Conservation (phyloP, 1,140 invertebrate genomes). For the Procambarus clarkii region DNA sequence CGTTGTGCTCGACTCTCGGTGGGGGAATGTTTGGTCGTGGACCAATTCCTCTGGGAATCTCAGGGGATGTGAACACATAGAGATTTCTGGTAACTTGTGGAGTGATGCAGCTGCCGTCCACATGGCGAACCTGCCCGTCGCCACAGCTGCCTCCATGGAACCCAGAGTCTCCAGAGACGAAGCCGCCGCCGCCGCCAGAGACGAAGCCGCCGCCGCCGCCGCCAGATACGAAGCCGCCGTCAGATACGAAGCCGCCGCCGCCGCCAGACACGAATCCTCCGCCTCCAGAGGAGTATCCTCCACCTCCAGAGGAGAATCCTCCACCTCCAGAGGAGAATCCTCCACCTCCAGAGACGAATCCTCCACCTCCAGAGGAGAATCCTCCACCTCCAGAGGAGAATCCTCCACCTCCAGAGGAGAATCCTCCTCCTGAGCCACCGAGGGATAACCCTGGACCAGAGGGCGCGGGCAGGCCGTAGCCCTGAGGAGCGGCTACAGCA, state of each 20-base stretch:
- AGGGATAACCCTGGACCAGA: background rate
- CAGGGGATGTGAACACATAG: slow-evolving; percentile 39
- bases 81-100: slow-evolving; percentile 28
- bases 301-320: background rate
- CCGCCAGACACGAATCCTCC: too few species aligned
- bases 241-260: background rate
- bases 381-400: background rate
- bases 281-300: too few species aligned
- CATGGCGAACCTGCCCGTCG: slow-evolving; percentile 27
- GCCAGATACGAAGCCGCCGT: background rate
- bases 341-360: background rate
- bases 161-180: background rate
- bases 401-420: background rate
- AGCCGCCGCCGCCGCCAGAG: slow-evolving; percentile 4
- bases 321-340: too few species aligned
- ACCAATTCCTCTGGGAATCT: background rate
- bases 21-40: slow-evolving; percentile 33
- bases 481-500: background rate
- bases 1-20: slow-evolving; percentile 25
- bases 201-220: background rate
- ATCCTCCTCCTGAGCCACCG: background rate
- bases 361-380: background rate
- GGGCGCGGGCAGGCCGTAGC: background rate
- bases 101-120: slow-evolving; percentile 44
- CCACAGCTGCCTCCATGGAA: background rate